These are phyloP conservation scores for Pachliopta kotzebuea DNA, from an alignment of 2,888 invertebrate species.

Conservation along the genomic window DNA sequence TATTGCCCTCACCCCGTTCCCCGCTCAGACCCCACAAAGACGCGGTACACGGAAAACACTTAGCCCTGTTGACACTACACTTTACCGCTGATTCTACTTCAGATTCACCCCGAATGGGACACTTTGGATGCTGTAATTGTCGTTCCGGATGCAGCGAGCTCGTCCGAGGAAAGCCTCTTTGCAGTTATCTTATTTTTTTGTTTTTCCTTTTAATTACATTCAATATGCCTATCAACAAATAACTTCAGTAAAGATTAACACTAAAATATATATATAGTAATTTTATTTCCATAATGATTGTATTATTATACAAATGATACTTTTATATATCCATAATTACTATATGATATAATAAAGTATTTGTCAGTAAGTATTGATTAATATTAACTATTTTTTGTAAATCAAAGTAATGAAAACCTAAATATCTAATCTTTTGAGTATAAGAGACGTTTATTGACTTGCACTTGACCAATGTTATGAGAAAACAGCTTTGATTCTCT, in stretches of 20 bases:
- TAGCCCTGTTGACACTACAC: constrained; percentile 78
- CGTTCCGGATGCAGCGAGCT: constrained; percentile 34
- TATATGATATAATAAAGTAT: too few relatives aligned
- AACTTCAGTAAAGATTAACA: background rate
- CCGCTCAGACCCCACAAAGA: constrained; percentile 62
- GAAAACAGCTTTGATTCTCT: too few relatives aligned
- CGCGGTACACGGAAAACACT: constrained; percentile 70
- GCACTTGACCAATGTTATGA: too few relatives aligned
- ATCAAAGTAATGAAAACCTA: too few relatives aligned
- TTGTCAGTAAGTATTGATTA: too few relatives aligned
- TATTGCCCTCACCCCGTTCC: constrained; percentile 24
- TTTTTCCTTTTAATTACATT: background rate
- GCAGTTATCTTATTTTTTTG: constrained; percentile 12
- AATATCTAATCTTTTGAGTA: too few relatives aligned
- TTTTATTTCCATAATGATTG: background rate
- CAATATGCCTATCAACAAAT: background rate
- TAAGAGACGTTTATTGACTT: too few relatives aligned
- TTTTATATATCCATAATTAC: too few relatives aligned
- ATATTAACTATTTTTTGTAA: too few relatives aligned
- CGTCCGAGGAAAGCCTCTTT: constrained; percentile 19
- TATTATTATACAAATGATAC: too few relatives aligned
- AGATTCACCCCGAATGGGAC: constrained; percentile 45
- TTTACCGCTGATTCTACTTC: constrained; percentile 65
- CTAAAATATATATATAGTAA: background rate
- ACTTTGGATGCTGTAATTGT: constrained; percentile 44